These are phyloP conservation scores for Pristis pectinata DNA, from an alignment of 2,797 vertebrate species.

Conservation along the genomic window DNA sequence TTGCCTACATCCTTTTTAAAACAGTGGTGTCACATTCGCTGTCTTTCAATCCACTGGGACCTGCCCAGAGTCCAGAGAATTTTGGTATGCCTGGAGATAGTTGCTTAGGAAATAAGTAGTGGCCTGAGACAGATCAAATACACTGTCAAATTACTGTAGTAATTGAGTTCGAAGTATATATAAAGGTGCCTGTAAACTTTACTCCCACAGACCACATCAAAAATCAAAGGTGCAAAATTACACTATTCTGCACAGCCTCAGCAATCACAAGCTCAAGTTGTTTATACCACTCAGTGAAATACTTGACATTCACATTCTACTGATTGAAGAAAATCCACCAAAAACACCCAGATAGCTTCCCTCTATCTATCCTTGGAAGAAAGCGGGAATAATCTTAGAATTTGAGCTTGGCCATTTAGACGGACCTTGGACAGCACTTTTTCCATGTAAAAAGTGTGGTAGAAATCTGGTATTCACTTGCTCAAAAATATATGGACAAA, in stretches of 20 bases:
- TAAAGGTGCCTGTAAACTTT: not conserved
- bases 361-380: not conserved
- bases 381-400: too few relatives aligned
- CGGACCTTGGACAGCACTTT: too few relatives aligned
- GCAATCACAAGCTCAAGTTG: not conserved
- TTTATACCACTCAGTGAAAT: not conserved
- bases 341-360: not conserved
- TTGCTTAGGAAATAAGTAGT: not conserved
- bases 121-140: not conserved
- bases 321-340: not conserved
- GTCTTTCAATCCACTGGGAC: too few relatives aligned
- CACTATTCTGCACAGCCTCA: not conserved
- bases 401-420: too few relatives aligned
- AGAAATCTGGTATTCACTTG: too few relatives aligned
- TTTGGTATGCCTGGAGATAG: not conserved
- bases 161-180: not conserved
- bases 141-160: conserved; percentile 1
- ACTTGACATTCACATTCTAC: not conserved
- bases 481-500: too few relatives aligned
- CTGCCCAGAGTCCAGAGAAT: too few relatives aligned
- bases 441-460: too few relatives aligned
- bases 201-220: not conserved
- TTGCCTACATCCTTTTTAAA: too few relatives aligned
- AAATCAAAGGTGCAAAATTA: not conserved
- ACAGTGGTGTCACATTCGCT: too few relatives aligned